Percentiles rank a stretch among this genome's conserved stretches.
These are phyloP conservation scores for Agonopterix subpropinquella DNA, from an alignment of 2,888 invertebrate genomes.

Conservation along the genomic window DNA sequence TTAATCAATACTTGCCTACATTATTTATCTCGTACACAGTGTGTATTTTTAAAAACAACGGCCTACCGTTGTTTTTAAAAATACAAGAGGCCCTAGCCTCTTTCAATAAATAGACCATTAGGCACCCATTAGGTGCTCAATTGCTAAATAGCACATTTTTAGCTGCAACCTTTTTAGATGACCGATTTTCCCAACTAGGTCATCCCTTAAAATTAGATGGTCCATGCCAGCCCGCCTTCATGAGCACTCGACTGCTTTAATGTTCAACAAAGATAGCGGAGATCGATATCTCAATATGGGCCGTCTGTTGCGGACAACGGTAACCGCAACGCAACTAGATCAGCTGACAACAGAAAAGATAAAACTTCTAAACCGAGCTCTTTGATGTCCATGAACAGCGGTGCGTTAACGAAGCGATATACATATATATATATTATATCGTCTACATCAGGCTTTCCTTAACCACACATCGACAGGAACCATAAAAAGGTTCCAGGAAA, in stretches of 20 bases:
- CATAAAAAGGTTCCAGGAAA: constrained; percentile 41
- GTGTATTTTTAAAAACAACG: too few species aligned
- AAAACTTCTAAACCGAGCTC: constrained; percentile 22
- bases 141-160: neutral
- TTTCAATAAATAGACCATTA: too few species aligned
- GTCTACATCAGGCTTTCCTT: constrained; percentile 28
- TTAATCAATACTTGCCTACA: too few species aligned
- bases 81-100: too few species aligned
- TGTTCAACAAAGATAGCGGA: constrained; percentile 42
- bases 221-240: constrained; percentile 21
- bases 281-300: constrained; percentile 45
- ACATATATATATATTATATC: too few species aligned
- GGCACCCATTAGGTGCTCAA: constrained; percentile 4
- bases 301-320: constrained; percentile 26
- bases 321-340: constrained; percentile 12
- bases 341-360: constrained; percentile 24
- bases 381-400: constrained; percentile 24
- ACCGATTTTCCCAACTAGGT: constrained; percentile 57
- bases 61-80: too few species aligned
- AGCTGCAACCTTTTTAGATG: constrained; percentile 35
- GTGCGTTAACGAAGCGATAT: constrained; percentile 25
- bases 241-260: constrained; percentile 39
- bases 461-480: constrained; percentile 18
- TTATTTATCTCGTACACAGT: too few species aligned
- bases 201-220: constrained; percentile 60